Percentiles rank a stretch among this genome's conserved stretches.
phyloP scores from a whole-genome alignment of 2,888 invertebrate species.

The Sclerodermus sp. region DNA sequence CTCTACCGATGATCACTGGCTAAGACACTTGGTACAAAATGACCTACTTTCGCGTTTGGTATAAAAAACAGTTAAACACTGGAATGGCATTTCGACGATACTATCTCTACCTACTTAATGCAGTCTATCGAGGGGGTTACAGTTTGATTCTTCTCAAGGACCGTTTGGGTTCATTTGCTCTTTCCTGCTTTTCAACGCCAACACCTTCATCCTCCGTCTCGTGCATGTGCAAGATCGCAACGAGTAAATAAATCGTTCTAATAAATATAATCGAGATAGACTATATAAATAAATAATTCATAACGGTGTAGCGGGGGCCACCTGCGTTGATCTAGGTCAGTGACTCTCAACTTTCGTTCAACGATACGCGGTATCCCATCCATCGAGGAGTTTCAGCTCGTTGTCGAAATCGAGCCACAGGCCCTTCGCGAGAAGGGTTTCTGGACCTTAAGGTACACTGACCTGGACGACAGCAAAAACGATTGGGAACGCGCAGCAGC shows the following conservation, averaged over 20 bases:
- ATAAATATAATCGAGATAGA: conserved; percentile 55
- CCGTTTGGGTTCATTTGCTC: too few species aligned
- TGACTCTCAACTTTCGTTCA: too few species aligned
- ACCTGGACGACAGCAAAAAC: too few species aligned
- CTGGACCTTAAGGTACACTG: too few species aligned
- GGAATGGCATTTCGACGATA: conserved; percentile 41
- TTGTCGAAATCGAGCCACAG: too few species aligned
- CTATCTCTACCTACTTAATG: conserved; percentile 30
- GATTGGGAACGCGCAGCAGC: too few species aligned
- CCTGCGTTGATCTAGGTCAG: too few species aligned
- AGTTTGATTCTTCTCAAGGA: too few species aligned
- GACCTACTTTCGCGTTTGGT: conserved; percentile 46
- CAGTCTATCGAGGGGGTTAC: conserved; percentile 33
- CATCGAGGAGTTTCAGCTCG: too few species aligned
- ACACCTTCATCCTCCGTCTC: conserved; percentile 8
- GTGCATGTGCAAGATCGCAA: conserved; percentile 23
- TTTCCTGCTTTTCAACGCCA: conserved; percentile 5
- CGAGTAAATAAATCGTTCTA: conserved; percentile 49
- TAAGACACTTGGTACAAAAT: conserved; percentile 49
- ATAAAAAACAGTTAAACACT: conserved; percentile 51
- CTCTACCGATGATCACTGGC: conserved; percentile 10
- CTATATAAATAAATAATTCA: conserved; percentile 54
- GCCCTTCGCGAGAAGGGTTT: too few species aligned
- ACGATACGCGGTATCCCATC: too few species aligned
- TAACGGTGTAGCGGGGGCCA: background rate